Base-by-base conservation (phyloP, 2,888 invertebrate species). In the Shargacucullia verbasci region DNA sequence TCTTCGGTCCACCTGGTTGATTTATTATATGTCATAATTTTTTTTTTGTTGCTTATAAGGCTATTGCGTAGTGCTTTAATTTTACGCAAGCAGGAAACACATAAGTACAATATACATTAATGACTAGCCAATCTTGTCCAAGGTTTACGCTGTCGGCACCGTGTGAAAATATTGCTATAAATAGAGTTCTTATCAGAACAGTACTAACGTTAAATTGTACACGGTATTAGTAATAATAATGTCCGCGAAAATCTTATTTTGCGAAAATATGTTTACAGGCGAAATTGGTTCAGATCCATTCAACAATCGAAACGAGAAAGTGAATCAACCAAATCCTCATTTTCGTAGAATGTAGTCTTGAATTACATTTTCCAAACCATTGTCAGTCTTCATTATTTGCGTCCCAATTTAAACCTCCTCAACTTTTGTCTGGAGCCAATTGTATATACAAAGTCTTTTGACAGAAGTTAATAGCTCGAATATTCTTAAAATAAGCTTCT, bases 131-230 rank as follows among this genome's bases (percentile, higher is more conserved):
- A 62, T 68, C 46, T 34, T 68, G 48, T 46, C 29, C 69, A 62
- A 62, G 73, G 63, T 62, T 52, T 40, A 38, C 20, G 29, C 52
- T 40, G 12, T 43, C 37, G 40, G 47, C 41, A 44, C 45, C 41
- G 53, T 67, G 56, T 67, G 56, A 67, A 71, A 71, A 53, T 57
- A 53, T 56, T 49, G 35, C 52, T 60, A 41, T 53, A 29, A 57
- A 60, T 53, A 53, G 13, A 34, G n/a, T 37, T 53, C 45, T 53
- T 70, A 70, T 53, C 45, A 37, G 20, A 33, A 53, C 11, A 12
- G 39, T 38, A 11, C 13, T 58, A 27, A 52, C 34, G 45, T 70
- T 12, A 31, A 54, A 55, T 44, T 41, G 48, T 63, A 38, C 45
- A 69, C 12, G 43, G 40, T 64, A 40, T 43, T 27, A 11, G 2